Evolutionary conservation across 2,113 vertebrate species (phyloP).

Genomic region (Tiliqua scincoides): DNA sequence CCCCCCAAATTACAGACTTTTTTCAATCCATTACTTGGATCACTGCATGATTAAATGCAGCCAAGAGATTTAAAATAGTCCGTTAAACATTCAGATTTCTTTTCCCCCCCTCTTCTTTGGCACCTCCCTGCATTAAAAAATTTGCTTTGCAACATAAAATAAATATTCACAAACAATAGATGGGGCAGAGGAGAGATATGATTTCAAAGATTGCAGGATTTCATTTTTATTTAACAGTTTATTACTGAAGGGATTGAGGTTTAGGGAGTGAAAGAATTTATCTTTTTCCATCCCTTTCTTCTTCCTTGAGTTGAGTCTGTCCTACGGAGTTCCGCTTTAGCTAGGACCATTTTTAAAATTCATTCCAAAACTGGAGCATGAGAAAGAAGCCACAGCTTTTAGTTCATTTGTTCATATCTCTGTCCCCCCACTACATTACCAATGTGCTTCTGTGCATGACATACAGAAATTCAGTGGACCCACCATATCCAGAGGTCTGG

Average conservation of each 20-base stretch:
- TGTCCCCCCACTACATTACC: no score
- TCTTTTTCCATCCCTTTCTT: not conserved
- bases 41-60: constrained; percentile 55
- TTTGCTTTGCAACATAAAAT: constrained; percentile 2
- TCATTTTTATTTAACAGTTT: not conserved
- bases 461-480: no score
- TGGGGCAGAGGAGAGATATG: not conserved
- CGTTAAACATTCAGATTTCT: constrained; percentile 50
- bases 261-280: not conserved
- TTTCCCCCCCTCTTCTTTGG: not conserved
- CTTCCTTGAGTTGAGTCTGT: no score
- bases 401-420: no score
- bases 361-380: not conserved
- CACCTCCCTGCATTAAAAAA: not conserved
- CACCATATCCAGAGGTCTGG: no score
- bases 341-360: not conserved
- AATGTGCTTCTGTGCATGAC: no score
- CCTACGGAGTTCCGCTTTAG: not conserved
- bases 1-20: constrained; percentile 61
- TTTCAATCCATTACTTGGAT: constrained; percentile 60
- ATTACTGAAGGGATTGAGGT: not conserved
- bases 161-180: not conserved
- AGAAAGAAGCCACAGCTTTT: no score
- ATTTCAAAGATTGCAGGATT: not conserved
- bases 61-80: constrained; percentile 63